Evolutionary conservation across 2,113 vertebrate genomes (phyloP).

Genomic region (Rissa tridactyla): DNA sequence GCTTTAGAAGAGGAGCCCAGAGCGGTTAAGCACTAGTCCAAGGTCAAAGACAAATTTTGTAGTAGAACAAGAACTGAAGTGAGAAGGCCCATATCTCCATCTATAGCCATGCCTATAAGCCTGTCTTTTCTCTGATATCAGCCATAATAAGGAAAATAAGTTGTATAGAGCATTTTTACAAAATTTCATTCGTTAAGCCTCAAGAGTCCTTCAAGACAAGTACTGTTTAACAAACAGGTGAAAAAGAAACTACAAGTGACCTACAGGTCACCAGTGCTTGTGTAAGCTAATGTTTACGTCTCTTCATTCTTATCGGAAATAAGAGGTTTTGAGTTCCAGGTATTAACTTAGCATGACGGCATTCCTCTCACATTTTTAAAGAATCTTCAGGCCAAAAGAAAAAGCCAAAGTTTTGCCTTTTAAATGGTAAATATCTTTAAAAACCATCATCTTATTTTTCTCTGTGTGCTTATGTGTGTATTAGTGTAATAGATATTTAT

Average conservation of each 20-base stretch:
- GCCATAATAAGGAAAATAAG: background rate
- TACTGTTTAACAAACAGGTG: background rate
- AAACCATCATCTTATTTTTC: background rate
- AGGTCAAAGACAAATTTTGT: background rate
- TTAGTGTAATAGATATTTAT: background rate
- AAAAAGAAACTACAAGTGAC: background rate
- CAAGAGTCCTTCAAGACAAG: background rate
- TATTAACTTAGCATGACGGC: background rate
- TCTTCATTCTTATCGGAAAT: background rate
- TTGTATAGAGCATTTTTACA: background rate
- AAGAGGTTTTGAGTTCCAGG: background rate
- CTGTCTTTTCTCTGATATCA: background rate
- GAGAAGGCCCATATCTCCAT: background rate
- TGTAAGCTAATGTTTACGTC: background rate
- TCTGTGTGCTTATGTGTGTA: background rate
- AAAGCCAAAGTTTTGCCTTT: background rate
- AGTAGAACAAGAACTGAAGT: background rate
- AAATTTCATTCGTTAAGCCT: background rate
- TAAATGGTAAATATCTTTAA: background rate
- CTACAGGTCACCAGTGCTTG: background rate
- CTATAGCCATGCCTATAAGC: accelerated
- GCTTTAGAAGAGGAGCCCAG: background rate
- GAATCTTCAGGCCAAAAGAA: background rate
- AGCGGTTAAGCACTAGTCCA: background rate
- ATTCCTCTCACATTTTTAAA: background rate